A percentile compares a stretch with the other conserved stretches of the same genome.
phyloP scores from a whole-genome alignment of 2,113 vertebrate species.

The Speoplatyrhinus poulsoni region DNA sequence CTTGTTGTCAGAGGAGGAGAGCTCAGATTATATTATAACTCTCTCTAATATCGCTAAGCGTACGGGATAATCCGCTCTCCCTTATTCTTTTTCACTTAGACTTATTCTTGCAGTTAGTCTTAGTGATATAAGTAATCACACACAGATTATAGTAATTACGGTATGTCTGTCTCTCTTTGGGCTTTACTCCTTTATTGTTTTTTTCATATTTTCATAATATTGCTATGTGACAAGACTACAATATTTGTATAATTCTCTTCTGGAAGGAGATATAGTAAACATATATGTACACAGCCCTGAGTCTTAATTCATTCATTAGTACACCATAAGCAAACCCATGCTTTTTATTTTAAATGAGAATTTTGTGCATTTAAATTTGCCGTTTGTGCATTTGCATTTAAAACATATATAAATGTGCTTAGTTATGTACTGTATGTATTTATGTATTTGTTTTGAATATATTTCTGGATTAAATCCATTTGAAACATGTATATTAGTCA shows the following conservation, averaged over 20 bases:
- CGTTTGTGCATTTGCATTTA: too few relatives aligned
- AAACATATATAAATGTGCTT: too few relatives aligned
- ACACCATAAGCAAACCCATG: too few relatives aligned
- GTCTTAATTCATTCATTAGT: neutral
- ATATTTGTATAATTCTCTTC: neutral
- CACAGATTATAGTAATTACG: constrained; percentile 57
- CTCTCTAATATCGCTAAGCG: constrained; percentile 64
- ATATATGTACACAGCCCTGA: neutral
- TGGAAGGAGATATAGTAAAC: too few relatives aligned
- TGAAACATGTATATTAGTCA: neutral
- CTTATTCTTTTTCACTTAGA: constrained; percentile 37
- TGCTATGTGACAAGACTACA: neutral
- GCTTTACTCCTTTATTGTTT: constrained; percentile 7
- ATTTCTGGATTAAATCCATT: neutral
- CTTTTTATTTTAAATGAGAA: too few relatives aligned
- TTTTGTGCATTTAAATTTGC: too few relatives aligned
- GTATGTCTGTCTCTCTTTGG: constrained; percentile 13
- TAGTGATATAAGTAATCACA: constrained; percentile 51
- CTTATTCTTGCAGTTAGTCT: constrained; percentile 40
- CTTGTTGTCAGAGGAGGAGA: constrained; percentile 35
- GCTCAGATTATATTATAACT: constrained; percentile 41
- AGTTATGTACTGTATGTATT: too few relatives aligned
- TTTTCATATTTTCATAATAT: neutral
- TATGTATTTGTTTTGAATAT: neutral
- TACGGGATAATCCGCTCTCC: constrained; percentile 48